Conservation (phyloP, 2,113 vertebrate species). For the Ictidomys tridecemlineatus region DNA sequence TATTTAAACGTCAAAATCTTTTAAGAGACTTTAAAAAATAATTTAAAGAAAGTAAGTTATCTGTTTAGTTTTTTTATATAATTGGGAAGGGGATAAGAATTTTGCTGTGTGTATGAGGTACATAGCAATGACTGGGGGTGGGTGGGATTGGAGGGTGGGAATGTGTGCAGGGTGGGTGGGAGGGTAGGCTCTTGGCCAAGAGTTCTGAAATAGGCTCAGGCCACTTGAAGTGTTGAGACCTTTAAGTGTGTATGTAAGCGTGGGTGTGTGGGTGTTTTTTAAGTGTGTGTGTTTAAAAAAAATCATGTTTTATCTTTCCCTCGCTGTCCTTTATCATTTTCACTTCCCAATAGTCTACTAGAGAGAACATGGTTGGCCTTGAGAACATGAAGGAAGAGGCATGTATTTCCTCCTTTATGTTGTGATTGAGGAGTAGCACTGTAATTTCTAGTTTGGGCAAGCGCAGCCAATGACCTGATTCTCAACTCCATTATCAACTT, state of each 20-base stretch:
- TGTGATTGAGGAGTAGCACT: constrained; percentile 56
- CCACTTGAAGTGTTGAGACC: constrained; percentile 76
- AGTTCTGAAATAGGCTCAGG: constrained; percentile 61
- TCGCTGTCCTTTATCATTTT: constrained; percentile 66
- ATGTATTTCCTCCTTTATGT: constrained; percentile 52
- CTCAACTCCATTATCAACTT: constrained; percentile 35
- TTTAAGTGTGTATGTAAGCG: constrained; percentile 64
- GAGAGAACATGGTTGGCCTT: constrained; percentile 69
- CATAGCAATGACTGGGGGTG: constrained; percentile 62
- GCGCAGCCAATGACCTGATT: constrained; percentile 33
- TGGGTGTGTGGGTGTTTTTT: constrained; percentile 65
- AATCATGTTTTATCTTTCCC: constrained; percentile 74
- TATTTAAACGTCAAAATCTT: constrained; percentile 88
- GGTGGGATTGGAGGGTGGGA: constrained; percentile 57
- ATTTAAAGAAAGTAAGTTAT: constrained; percentile 91
- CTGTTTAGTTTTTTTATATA: constrained; percentile 85
- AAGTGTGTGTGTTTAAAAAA: constrained; percentile 68
- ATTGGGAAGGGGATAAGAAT: constrained; percentile 67
- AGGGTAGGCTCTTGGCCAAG: constrained; percentile 59
- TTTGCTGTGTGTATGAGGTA: constrained; percentile 68
- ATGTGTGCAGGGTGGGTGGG: constrained; percentile 53
- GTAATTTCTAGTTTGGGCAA: constrained; percentile 63
- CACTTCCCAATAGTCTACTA: constrained; percentile 58
- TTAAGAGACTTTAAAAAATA: constrained; percentile 88
- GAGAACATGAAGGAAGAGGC: constrained; percentile 63